phyloP scores from a whole-genome alignment of 2,888 invertebrate genomes.

The Tetropium fuscum region DNA sequence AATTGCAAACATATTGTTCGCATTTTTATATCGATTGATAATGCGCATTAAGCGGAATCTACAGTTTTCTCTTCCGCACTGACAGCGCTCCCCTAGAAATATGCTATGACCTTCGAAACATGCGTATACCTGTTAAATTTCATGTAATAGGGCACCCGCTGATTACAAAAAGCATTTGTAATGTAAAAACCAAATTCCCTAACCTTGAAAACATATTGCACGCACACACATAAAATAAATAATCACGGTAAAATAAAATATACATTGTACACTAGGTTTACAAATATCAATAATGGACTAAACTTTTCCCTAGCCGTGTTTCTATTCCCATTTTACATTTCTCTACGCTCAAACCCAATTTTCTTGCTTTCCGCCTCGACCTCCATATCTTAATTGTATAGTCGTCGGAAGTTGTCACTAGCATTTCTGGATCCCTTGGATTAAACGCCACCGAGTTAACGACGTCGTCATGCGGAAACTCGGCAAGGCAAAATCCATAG shows the following conservation, averaged over 20 bases:
- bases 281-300: too few species aligned
- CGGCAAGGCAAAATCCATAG: slow-evolving; percentile 81
- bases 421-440: slow-evolving; percentile 82
- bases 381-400: slow-evolving; percentile 77
- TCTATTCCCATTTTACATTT: slow-evolving; percentile 65
- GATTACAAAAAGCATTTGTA: too few species aligned
- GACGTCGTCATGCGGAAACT: slow-evolving; percentile 82
- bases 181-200: too few species aligned
- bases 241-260: neutral
- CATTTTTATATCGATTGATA: too few species aligned
- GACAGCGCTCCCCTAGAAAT: too few species aligned
- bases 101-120: too few species aligned
- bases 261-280: neutral
- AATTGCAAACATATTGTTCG: too few species aligned
- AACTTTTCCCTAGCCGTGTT: slow-evolving; percentile 52
- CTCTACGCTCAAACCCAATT: slow-evolving; percentile 65
- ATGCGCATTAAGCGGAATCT: too few species aligned
- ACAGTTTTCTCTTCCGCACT: too few species aligned
- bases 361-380: slow-evolving; percentile 66
- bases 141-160: too few species aligned
- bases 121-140: too few species aligned
- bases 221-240: neutral
- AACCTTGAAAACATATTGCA: neutral
- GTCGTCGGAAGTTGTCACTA: slow-evolving; percentile 88
- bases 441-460: slow-evolving; percentile 90